These are phyloP conservation scores for Drosophila santomea DNA, from an alignment of 1,140 invertebrate species.

Conservation along the genomic window DNA sequence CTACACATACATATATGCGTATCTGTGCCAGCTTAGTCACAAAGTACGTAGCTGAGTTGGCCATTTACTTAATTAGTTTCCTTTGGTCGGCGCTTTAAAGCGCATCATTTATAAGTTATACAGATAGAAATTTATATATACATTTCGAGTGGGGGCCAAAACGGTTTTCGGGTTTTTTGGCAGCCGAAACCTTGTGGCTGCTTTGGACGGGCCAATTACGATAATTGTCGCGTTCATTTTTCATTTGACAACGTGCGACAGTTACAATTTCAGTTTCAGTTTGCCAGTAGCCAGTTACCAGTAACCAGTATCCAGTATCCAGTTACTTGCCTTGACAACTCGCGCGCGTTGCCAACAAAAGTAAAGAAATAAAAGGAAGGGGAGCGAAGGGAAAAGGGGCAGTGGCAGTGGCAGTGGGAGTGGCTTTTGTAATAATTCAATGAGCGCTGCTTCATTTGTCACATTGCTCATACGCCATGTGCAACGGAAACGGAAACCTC, in stretches of 20 bases:
- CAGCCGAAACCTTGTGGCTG: conserved; percentile 35
- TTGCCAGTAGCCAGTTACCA: neutral
- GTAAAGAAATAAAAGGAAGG: neutral
- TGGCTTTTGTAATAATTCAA: conserved; percentile 71
- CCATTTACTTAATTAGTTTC: conserved; percentile 75
- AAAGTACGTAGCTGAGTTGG: conserved; percentile 44
- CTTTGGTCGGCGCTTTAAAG: conserved; percentile 40
- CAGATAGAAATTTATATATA: conserved; percentile 12
- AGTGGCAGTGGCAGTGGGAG: conserved; percentile 1
- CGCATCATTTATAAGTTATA: conserved; percentile 47
- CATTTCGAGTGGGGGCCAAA: neutral
- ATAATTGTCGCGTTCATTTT: conserved; percentile 80
- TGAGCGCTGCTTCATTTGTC: conserved; percentile 72
- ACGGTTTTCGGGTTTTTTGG: conserved; percentile 13
- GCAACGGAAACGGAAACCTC: conserved; percentile 60
- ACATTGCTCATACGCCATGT: conserved; percentile 63
- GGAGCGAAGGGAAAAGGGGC: neutral
- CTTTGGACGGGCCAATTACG: conserved; percentile 63
- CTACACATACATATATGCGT: conserved; percentile 14
- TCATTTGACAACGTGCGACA: conserved; percentile 74
- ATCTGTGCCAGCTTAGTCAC: conserved; percentile 44
- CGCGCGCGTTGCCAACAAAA: conserved; percentile 41
- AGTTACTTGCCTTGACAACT: conserved; percentile 62
- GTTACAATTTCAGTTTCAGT: conserved; percentile 21
- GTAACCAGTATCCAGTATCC: neutral